These are phyloP conservation scores for Siderastrea siderea DNA, from an alignment of 92 coral and sea anemone genomes.

Conservation along the genomic window DNA sequence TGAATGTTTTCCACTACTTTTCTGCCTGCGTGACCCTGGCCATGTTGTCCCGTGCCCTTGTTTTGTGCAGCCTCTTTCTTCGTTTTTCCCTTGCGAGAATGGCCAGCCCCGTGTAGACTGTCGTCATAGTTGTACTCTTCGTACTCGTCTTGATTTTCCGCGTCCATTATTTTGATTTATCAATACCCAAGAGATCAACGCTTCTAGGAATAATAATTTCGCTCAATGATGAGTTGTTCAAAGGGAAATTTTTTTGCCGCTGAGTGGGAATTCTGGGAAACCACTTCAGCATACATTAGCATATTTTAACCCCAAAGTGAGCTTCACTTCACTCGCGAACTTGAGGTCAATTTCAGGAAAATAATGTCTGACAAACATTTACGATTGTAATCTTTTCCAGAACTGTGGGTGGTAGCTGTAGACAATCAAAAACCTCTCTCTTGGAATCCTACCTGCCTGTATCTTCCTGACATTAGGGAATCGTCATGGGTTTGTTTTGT, in stretches of 20 bases:
- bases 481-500: conserved; percentile 9
- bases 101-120: conserved; percentile 77
- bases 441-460: neutral
- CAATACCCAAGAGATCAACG: neutral
- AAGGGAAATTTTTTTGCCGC: neutral
- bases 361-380: neutral
- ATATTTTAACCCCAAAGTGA: conserved; percentile 28
- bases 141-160: conserved; percentile 80
- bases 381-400: neutral
- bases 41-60: conserved; percentile 68
- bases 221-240: conserved; percentile 10
- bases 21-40: conserved; percentile 84
- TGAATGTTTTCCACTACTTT: conserved; percentile 93
- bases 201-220: neutral
- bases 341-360: conserved; percentile 7
- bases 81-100: conserved; percentile 59
- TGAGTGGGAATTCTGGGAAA: conserved; percentile 25
- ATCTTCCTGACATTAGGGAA: neutral
- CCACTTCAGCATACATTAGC: conserved; percentile 19
- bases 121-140: conserved; percentile 97
- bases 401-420: neutral
- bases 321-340: neutral
- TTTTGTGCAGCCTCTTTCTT: conserved; percentile 95
- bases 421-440: neutral
- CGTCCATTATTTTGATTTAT: conserved; percentile 50